Evolutionary conservation across 2,113 vertebrate species (phyloP).

Genomic region (Australoheros scitulus): DNA sequence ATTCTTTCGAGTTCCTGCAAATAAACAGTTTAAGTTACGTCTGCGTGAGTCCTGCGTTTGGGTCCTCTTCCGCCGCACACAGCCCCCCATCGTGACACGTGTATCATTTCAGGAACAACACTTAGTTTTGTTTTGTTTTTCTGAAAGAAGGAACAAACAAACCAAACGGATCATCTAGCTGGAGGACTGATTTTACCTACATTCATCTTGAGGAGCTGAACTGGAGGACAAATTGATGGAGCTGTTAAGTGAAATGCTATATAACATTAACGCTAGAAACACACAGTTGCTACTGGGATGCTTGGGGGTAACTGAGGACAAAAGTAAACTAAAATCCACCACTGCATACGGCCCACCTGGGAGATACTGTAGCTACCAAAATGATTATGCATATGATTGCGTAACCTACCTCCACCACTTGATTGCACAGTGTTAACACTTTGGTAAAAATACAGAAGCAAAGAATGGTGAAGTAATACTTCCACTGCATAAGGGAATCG

Average conservation of each 20-base stretch:
- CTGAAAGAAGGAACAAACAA: neutral
- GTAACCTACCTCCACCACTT: constrained; percentile 45
- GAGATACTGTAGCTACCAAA: neutral
- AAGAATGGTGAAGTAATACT: constrained; percentile 41
- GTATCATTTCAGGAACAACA: neutral
- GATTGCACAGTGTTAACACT: constrained; percentile 28
- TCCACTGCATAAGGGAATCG: constrained; percentile 12
- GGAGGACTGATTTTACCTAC: neutral
- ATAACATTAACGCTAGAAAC: neutral
- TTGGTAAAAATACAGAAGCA: constrained; percentile 54
- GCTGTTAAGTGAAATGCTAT: neutral
- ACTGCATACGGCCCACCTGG: neutral
- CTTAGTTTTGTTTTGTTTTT: neutral
- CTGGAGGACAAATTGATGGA: neutral
- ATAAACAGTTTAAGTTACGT: no score
- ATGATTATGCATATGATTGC: constrained; percentile 28
- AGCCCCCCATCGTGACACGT: no score
- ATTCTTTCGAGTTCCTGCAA: no score
- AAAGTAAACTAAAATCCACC: constrained; percentile 8
- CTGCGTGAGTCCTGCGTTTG: no score
- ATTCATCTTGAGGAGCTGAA: neutral
- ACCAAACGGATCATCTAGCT: neutral
- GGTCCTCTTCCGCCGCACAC: no score
- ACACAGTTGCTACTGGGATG: neutral
- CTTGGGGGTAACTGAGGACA: neutral